Base-by-base conservation (phyloP, 2,888 invertebrate species). In the Parascotia fuliginaria region DNA sequence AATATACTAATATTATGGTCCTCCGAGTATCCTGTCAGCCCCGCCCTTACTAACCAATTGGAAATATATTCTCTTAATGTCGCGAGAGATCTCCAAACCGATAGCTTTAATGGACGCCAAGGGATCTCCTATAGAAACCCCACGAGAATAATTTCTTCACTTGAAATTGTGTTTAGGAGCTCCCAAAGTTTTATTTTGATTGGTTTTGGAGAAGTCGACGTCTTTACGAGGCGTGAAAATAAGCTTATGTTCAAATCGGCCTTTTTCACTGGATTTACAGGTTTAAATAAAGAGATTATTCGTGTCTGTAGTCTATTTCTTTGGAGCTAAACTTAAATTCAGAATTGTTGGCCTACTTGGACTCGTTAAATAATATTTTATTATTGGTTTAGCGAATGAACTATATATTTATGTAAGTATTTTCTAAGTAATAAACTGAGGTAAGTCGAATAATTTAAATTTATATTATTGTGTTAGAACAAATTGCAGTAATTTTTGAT, bases 41-140 rank as follows among this genome's bases (percentile, higher is more conserved):
- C 41, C 60, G 64, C 66, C 65, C 65, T 61, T 71, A 65, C 69
- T 65, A 67, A 70, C 75, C 77, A 75, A 78, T 77, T 75, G 77
- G 77, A 73, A 75, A 77, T 78, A 77, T 73, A 77, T 77, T 71
- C 73, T 65, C 69, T 68, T 75, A 77, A 79, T 77, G 80, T 80
- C 77, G 73, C 66, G 49, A 49, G 66, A 78, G 80, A 81, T 79
- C 77, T 77, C 73, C 70, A 65, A 67, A 69, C 52, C 68, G 81
- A 81, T 79, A 79, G 73, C 58, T 75, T 65, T 78, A 81, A 79
- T 77, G 73, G 68, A 66, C 69, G 70, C 56, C 62, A 36, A 43
- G 71, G 65, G 66, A 64, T 63, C 60, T 33, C 57, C 66, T 56
- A 64, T 55, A 32, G 48, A 47, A 44, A 54, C n/a, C 67, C 48